Evolutionary conservation across 1,140 invertebrate species (phyloP).

Genomic region (Thaumatotibia leucotreta): DNA sequence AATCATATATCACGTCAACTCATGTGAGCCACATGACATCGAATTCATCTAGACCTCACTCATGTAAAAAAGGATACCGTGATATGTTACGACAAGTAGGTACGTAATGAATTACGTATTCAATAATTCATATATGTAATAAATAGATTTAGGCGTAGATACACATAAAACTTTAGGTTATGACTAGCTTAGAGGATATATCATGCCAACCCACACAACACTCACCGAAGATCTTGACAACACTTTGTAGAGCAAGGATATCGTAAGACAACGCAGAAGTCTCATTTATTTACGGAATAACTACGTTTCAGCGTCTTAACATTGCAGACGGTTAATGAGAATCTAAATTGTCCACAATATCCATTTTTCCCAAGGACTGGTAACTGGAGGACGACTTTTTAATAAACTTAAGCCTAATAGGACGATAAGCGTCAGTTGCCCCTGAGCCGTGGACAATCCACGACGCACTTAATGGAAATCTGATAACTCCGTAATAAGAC

Average conservation of each 20-base stretch:
- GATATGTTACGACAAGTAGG: no score
- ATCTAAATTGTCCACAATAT: not conserved
- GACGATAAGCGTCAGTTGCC: constrained; percentile 4
- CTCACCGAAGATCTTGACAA: no score
- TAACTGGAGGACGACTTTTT: constrained; percentile 4
- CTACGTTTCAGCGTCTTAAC: not conserved
- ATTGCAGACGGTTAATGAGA: not conserved
- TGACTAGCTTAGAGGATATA: no score
- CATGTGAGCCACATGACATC: no score
- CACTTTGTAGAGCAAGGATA: not conserved
- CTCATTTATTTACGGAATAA: not conserved
- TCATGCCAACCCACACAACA: no score
- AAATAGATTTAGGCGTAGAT: no score
- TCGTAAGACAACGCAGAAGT: not conserved
- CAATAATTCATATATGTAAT: no score
- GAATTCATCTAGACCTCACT: no score
- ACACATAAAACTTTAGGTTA: no score
- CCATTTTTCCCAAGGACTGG: not conserved
- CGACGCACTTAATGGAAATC: constrained; percentile 11
- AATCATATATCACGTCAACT: no score
- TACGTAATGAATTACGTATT: no score
- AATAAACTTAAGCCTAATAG: constrained; percentile 7
- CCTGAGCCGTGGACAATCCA: not conserved
- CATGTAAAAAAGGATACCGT: no score
- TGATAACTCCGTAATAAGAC: constrained; percentile 1